phyloP scores from a whole-genome alignment of 2,113 vertebrate genomes.

The Antechinus stuartii region DNA sequence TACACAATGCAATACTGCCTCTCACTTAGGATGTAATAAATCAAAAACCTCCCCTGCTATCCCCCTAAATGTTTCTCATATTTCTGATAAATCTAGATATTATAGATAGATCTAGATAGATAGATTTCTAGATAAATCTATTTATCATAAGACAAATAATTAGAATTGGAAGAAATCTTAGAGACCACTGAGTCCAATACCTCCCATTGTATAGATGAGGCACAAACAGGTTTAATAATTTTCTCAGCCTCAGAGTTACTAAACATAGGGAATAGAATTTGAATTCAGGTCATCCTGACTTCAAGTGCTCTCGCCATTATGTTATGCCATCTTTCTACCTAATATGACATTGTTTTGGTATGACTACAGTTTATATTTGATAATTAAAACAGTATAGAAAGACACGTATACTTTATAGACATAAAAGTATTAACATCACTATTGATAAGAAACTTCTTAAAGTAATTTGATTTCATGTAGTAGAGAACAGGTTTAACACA shows the following conservation, averaged over 20 bases:
- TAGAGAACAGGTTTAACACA: not conserved
- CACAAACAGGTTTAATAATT: not conserved
- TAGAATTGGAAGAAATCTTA: not conserved
- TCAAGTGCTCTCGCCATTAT: not conserved
- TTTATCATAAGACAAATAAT: not conserved
- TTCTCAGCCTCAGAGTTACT: not conserved
- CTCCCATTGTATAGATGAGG: not conserved
- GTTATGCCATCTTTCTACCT: not conserved
- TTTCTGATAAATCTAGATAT: not conserved
- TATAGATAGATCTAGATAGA: too few species aligned
- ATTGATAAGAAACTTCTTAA: not conserved
- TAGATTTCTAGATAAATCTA: too few species aligned
- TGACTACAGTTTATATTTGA: not conserved
- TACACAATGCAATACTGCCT: not conserved
- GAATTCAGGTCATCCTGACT: not conserved
- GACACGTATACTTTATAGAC: not conserved
- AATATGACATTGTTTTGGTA: not conserved
- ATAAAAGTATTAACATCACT: not conserved
- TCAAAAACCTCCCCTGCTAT: not conserved
- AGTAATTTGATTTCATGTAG: conserved; percentile 3
- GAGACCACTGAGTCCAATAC: not conserved
- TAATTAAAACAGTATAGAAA: not conserved
- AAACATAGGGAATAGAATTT: not conserved
- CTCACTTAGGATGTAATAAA: not conserved
- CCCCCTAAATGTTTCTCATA: not conserved